Base-by-base conservation (phyloP, 2,888 invertebrate genomes). In the Scaptomyza caliginosa region DNA sequence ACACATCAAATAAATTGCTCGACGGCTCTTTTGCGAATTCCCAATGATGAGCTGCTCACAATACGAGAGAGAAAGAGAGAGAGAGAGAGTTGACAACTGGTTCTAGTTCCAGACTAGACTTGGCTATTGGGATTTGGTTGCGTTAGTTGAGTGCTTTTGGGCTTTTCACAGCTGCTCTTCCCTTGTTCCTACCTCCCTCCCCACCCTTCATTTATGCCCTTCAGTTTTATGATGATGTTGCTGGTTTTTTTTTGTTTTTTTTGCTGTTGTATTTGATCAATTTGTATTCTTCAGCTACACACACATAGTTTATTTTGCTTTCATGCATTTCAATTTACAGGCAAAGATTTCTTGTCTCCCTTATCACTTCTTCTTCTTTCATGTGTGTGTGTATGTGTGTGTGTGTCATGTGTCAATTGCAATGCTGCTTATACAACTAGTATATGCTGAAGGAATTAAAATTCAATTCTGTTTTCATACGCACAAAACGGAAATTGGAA, bases 401-500 rank as follows among this genome's bases (percentile, higher is more conserved):
- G 28, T 28, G 28, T 30, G 77, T 80, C 86, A 80, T 73, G 76
- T 84, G 83, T 86, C 83, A 86, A 83, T 74, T 84, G 86, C 83
- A 76, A 80, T 62, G 70, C 52, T 59, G 48, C 52, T 30, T 49
- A 19, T 45, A 28, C 8, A n/a, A 45, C 45, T 28, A 28, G 5
- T 4, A 40, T 50, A 39, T 62, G 59, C 45, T 34, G 24, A 66
- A 55, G 67, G 67, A 83, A 79, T 85, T 83, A 82, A 79, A 79
- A 79, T 77, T 71, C 77, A 79, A 82, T 83, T 79, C 74, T 69
- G 56, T 67, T 71, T 73, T 59, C 69, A 74, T 62, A 70, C 81
- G 67, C 81, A 69, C 67, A 70, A 56, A 79, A 65, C 79, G 85
- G 82, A 82, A 85, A 82, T 85, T 82, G 84, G 45, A 67, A 72